phyloP scores from a whole-genome alignment of 2,113 vertebrate genomes.

The Muntiacus muntjak region DNA sequence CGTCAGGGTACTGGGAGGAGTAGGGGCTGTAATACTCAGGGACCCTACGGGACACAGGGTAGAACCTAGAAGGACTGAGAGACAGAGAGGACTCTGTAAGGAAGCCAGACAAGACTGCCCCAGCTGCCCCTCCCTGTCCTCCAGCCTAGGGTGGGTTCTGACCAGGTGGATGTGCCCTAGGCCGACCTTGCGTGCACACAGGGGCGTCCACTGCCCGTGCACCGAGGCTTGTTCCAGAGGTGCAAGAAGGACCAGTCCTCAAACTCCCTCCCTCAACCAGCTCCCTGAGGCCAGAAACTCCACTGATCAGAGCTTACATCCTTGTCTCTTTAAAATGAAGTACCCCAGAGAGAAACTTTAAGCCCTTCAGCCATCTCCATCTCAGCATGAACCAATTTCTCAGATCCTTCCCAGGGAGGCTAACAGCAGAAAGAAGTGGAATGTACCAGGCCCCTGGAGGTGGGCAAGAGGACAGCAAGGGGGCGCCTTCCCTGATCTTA shows the following conservation, averaged over 20 bases:
- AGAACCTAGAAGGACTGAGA: constrained; percentile 88
- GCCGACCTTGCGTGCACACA: not conserved
- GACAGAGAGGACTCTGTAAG: not conserved
- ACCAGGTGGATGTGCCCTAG: not conserved
- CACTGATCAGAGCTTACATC: not conserved
- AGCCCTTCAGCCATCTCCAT: not conserved
- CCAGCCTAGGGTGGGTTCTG: too few relatives aligned
- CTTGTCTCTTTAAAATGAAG: constrained; percentile 29
- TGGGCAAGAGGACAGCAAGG: too few relatives aligned
- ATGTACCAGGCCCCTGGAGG: not conserved
- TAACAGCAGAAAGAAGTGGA: not conserved
- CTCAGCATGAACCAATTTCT: not conserved
- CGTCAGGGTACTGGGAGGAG: constrained; percentile 87
- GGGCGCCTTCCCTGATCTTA: not conserved
- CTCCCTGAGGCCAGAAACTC: not conserved
- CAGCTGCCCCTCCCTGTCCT: too few relatives aligned
- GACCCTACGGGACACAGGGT: constrained; percentile 81
- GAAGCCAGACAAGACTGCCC: not conserved
- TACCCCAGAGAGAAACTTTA: not conserved
- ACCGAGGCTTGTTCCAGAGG: not conserved
- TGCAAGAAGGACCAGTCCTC: not conserved
- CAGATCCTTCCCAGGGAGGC: not conserved
- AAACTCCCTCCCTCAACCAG: not conserved
- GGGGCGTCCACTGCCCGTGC: not conserved
- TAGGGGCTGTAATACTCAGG: constrained; percentile 88